These are phyloP conservation scores for Prionace glauca DNA, from an alignment of 2,797 vertebrate genomes.

Conservation along the genomic window DNA sequence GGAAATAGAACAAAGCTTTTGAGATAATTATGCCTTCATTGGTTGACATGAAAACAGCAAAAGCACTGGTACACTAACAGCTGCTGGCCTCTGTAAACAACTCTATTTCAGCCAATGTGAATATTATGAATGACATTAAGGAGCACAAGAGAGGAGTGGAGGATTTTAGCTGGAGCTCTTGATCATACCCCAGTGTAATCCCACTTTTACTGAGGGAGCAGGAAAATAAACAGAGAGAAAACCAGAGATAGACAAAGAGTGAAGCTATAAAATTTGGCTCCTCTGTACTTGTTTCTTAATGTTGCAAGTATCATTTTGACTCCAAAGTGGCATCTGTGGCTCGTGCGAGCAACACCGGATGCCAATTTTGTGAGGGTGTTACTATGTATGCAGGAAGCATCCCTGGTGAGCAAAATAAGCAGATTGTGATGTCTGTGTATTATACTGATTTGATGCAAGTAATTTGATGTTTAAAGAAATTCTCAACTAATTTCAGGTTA, in stretches of 20 bases:
- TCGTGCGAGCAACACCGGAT: background rate
- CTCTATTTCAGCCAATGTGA: background rate
- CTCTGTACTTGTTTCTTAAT: background rate
- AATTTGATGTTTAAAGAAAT: background rate
- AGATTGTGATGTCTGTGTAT: background rate
- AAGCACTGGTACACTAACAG: background rate
- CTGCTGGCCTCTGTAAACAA: background rate
- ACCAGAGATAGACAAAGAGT: too few species aligned
- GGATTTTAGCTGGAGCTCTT: background rate
- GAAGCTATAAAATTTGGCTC: too few species aligned
- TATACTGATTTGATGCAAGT: background rate
- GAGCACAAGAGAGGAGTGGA: background rate
- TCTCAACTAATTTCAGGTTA: background rate
- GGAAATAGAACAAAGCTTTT: background rate
- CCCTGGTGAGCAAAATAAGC: background rate
- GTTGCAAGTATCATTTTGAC: background rate
- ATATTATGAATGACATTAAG: background rate
- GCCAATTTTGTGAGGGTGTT: background rate
- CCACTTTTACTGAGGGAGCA: too few species aligned
- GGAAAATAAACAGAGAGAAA: too few species aligned
- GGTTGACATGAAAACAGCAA: background rate
- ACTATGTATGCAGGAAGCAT: background rate
- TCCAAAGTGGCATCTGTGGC: background rate
- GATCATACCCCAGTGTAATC: background rate
- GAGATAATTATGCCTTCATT: background rate